phyloP scores from a whole-genome alignment of 1,140 invertebrate species.

The Nasonia vitripennis region DNA sequence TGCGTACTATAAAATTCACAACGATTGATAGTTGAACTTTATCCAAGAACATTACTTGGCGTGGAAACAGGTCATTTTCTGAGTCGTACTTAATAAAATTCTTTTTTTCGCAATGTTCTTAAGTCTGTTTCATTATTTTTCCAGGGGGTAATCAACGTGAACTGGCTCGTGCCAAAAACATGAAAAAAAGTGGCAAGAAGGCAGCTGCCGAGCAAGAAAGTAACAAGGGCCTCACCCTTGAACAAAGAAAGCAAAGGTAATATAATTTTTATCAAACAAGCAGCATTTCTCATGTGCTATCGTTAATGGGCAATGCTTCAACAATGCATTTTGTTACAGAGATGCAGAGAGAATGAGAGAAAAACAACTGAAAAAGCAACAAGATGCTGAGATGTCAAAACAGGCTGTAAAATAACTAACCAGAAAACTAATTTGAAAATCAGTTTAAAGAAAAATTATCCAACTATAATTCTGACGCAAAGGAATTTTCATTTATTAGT shows the following conservation, averaged over 20 bases:
- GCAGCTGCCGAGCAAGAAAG: conserved; percentile 76
- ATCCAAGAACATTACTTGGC: no score
- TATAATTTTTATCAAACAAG: neutral
- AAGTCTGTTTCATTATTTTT: conserved; percentile 24
- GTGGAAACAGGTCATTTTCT: no score
- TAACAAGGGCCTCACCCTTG: conserved; percentile 78
- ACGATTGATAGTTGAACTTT: no score
- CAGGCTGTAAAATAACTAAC: conserved; percentile 59
- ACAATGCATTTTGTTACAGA: conserved; percentile 64
- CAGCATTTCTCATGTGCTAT: neutral
- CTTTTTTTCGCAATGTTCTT: neutral
- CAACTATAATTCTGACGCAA: conserved; percentile 11
- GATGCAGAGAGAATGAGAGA: conserved; percentile 80
- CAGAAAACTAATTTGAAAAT: conserved; percentile 53
- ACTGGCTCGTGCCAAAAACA: conserved; percentile 80
- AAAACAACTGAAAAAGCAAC: conserved; percentile 75
- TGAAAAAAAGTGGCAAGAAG: conserved; percentile 78
- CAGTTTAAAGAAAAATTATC: conserved; percentile 40
- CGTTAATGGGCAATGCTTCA: neutral
- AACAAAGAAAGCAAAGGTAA: conserved; percentile 78
- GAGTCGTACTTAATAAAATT: neutral
- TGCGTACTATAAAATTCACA: no score
- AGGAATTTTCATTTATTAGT: conserved; percentile 40
- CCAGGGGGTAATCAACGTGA: conserved; percentile 82
- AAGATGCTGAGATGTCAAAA: conserved; percentile 60